These are phyloP conservation scores for Drosophila falleni DNA, from an alignment of 2,888 invertebrate genomes.

Conservation along the genomic window DNA sequence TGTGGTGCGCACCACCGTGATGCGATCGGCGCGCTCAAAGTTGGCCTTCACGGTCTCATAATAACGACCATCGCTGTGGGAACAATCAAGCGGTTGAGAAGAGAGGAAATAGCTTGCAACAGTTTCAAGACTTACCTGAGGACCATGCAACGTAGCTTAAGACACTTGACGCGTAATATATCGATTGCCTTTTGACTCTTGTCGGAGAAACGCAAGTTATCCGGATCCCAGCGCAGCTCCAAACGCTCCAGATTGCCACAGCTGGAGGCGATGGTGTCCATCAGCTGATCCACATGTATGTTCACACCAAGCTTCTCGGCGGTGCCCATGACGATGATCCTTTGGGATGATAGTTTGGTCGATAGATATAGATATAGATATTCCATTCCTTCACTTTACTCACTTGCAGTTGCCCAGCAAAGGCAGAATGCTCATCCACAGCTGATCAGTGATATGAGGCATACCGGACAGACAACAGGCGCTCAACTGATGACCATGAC, in stretches of 20 bases:
- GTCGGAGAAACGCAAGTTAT: constrained; percentile 98
- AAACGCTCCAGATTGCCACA: constrained; percentile 95
- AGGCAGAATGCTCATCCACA: constrained; percentile 98
- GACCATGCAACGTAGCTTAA: constrained; percentile 96
- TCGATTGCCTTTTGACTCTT: constrained; percentile 99
- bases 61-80: constrained; percentile 96
- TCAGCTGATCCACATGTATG: constrained; percentile 98
- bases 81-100: neutral
- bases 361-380: too few relatives aligned
- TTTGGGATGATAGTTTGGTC: constrained; percentile 82
- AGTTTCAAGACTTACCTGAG: constrained; percentile 89
- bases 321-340: constrained; percentile 98
- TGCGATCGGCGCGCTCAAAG: constrained; percentile 98
- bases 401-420: constrained; percentile 96
- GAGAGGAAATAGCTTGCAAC: neutral
- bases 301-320: constrained; percentile 98
- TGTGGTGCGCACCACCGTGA: constrained; percentile 97
- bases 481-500: constrained; percentile 94
- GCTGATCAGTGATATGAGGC: constrained; percentile 98
- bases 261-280: constrained; percentile 98
- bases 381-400: constrained; percentile 60
- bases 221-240: constrained; percentile 99
- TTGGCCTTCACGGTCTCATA: constrained; percentile 99
- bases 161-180: constrained; percentile 96
- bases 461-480: constrained; percentile 97